Percentiles rank a stretch among this genome's conserved stretches.
phyloP scores from a whole-genome alignment of 2,888 invertebrate species.

The Diarsia brunnea region DNA sequence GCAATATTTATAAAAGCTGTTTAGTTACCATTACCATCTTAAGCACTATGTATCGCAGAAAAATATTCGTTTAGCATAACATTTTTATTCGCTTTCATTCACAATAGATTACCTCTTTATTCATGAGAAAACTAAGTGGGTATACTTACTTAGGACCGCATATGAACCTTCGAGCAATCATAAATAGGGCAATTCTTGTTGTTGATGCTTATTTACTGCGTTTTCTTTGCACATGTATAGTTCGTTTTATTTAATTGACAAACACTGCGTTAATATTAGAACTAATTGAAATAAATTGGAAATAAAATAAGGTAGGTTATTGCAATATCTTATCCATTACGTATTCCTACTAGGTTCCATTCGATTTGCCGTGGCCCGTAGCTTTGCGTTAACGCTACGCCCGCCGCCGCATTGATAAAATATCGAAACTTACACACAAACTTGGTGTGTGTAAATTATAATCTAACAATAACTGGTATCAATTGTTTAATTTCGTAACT shows the following conservation, averaged over 20 bases:
- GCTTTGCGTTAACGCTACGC: neutral
- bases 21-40: constrained; percentile 41
- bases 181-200: constrained; percentile 21
- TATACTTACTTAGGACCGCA: neutral
- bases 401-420: neutral
- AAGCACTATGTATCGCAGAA: constrained; percentile 17
- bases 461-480: constrained; percentile 4
- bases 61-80: constrained; percentile 27
- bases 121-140: constrained; percentile 22
- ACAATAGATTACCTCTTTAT: constrained; percentile 35
- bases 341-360: neutral
- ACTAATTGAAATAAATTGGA: constrained; percentile 8
- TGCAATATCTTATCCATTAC: neutral
- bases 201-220: constrained; percentile 1
- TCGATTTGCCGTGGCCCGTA: neutral
- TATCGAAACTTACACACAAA: neutral
- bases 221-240: constrained; percentile 10
- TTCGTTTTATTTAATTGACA: constrained; percentile 8
- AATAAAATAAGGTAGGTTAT: neutral
- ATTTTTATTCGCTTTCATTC: constrained; percentile 34
- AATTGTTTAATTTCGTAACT: constrained; percentile 1
- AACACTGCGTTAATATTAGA: neutral
- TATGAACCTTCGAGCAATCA: constrained; percentile 7
- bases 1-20: constrained; percentile 10
- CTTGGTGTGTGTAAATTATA: neutral